Base-by-base conservation (phyloP, 1,140 invertebrate genomes). In the Whitmania pigra region DNA sequence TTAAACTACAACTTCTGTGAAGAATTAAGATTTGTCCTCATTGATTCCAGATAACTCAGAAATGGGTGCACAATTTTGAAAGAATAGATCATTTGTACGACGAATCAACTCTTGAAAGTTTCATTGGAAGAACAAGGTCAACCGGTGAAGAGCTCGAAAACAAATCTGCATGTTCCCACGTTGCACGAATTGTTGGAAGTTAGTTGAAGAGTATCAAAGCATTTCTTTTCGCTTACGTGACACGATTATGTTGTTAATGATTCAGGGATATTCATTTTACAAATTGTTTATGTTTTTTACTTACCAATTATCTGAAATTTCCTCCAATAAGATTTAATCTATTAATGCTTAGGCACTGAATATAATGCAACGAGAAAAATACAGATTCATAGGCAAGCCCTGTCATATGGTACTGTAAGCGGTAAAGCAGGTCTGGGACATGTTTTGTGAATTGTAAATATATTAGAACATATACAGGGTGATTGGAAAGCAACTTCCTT, bases 41-140 rank as follows among this genome's bases (percentile, higher is more conserved):
- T 49, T 17, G 43, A 49, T 49, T 75, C 67, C 74, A 80, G 79
- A 80, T 81, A 68, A 81, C 80, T 66, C 80, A 81, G 71, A 81
- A 81, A 72, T 81, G 80, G 80, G 76, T 81, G 49, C 80, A 81
- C 75, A 71, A 80, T 29, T 70, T 80, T 20, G 77, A 79, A 73
- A 78, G 77, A 76, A 49, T 49, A 49, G 43, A 49, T 49, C 43
- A 49, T 11, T 49, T 49, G 9, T 49, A 49, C 43, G 13, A 49
- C 9, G 75, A 77, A 78, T 74, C 75, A 68, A 77, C 70, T 9
- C 49, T 78, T 73, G 80, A 81, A 69, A 72, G 71, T 13, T 80
- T 76, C 76, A 78, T 82, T 54, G 80, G 80, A 13, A 73, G 80
- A 67, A 36, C 69, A 0, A 75, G 71, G 40, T 25, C 67, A 15